Percentiles rank a stretch among this genome's conserved stretches.
Conservation (phyloP, 2,113 vertebrate genomes). For the Mastomys coucha region DNA sequence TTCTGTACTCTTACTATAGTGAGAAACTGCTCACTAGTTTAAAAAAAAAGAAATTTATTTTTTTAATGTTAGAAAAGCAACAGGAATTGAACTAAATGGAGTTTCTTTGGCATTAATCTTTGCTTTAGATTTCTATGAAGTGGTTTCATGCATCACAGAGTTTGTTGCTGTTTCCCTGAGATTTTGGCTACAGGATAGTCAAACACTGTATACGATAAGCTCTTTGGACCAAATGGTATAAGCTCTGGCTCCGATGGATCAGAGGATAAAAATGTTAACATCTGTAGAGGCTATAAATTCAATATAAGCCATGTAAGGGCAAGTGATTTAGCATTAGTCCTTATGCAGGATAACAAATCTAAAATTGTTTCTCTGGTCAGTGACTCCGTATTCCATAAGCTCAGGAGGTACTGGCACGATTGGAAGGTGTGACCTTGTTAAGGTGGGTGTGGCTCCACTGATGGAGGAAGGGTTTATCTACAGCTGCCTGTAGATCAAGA, state of each 20-base stretch:
- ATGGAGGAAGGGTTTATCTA: background rate
- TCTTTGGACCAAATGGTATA: background rate
- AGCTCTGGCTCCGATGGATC: background rate
- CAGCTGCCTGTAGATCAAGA: background rate
- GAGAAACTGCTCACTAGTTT: background rate
- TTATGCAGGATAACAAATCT: background rate
- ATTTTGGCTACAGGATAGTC: background rate
- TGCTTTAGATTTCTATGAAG: background rate
- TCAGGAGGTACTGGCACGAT: background rate
- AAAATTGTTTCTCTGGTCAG: background rate
- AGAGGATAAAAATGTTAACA: background rate
- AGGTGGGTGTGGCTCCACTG: background rate
- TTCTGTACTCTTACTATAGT: background rate
- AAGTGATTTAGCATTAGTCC: background rate
- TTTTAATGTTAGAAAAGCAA: background rate
- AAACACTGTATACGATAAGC: background rate
- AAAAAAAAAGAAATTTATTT: background rate
- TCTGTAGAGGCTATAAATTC: background rate
- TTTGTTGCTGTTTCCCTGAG: background rate
- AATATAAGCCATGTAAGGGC: background rate
- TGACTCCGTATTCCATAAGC: background rate
- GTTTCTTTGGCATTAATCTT: background rate
- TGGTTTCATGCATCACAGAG: background rate
- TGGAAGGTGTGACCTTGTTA: background rate
- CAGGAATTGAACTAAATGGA: background rate